Conservation (phyloP, 2,888 invertebrate species). For the Caenorhabditis sulstoni region DNA sequence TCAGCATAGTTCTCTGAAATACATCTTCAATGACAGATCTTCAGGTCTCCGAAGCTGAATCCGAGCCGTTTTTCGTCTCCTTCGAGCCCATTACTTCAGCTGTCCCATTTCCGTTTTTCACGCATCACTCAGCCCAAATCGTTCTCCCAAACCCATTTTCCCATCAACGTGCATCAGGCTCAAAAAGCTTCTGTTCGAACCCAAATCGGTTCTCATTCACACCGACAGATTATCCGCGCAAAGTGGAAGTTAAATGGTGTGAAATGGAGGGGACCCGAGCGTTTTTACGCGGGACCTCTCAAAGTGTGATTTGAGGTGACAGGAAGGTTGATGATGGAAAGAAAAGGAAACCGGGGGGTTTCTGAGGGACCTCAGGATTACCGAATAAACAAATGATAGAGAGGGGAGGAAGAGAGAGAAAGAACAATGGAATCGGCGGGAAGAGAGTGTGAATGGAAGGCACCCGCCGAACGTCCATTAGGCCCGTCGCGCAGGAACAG, state of each 20-base stretch:
- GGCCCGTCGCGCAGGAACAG: not conserved
- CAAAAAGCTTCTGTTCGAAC: conserved; percentile 11
- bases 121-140: not conserved
- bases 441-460: conserved; percentile 1
- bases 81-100: no score
- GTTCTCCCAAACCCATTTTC: not conserved
- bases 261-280: conserved; percentile 3
- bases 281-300: not conserved
- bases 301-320: conserved; percentile 37
- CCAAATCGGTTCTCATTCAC: conserved; percentile 27
- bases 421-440: conserved; percentile 2
- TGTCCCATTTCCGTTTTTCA: not conserved
- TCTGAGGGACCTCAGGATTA: not conserved
- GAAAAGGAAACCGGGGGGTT: not conserved
- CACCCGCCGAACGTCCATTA: conserved; percentile 8
- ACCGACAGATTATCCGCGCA: conserved; percentile 49
- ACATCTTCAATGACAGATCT: no score
- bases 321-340: not conserved
- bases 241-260: conserved; percentile 44
- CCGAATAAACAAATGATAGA: not conserved
- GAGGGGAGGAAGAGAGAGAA: not conserved
- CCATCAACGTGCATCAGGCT: conserved; percentile 16
- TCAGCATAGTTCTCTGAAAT: no score
- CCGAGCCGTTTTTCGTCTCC: no score
- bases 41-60: no score